Evolutionary conservation across 2,113 vertebrate species (phyloP).

Genomic region (Lucifuga dentata): DNA sequence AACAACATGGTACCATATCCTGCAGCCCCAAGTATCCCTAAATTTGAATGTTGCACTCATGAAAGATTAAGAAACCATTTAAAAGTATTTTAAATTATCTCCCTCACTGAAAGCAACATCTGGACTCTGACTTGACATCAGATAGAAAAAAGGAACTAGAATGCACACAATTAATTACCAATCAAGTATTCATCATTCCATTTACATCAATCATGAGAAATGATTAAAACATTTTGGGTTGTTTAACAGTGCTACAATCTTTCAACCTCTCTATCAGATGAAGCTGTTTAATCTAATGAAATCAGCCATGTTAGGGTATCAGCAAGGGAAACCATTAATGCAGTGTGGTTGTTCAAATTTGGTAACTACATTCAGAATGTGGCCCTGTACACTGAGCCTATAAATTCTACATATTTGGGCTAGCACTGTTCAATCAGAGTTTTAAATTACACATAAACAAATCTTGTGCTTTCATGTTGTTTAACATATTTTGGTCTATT

Average conservation of each 20-base stretch:
- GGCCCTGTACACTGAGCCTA: too few relatives aligned
- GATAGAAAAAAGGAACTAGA: not conserved
- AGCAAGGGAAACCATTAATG: too few relatives aligned
- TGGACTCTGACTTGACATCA: constrained; percentile 12
- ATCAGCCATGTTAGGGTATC: too few relatives aligned
- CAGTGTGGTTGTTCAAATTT: too few relatives aligned
- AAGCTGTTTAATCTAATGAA: not conserved
- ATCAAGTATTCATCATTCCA: not conserved
- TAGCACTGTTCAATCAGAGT: too few relatives aligned
- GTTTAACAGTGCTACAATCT: not conserved
- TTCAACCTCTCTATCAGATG: not conserved
- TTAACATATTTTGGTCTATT: too few relatives aligned
- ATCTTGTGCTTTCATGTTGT: too few relatives aligned
- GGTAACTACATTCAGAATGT: too few relatives aligned
- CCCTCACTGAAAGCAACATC: constrained; percentile 24
- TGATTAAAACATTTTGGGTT: too few relatives aligned
- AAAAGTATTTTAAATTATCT: constrained; percentile 5
- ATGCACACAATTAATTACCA: not conserved
- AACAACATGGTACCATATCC: not conserved
- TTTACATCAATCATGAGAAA: not conserved
- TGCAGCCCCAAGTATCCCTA: not conserved
- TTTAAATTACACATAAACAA: too few relatives aligned
- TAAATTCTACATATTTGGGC: too few relatives aligned
- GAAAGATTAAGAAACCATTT: constrained; percentile 1
- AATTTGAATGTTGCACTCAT: not conserved